These are phyloP conservation scores for Holothuria leucospilota DNA, from an alignment of 53 echinoderm and acorn worm species.

Conservation along the genomic window DNA sequence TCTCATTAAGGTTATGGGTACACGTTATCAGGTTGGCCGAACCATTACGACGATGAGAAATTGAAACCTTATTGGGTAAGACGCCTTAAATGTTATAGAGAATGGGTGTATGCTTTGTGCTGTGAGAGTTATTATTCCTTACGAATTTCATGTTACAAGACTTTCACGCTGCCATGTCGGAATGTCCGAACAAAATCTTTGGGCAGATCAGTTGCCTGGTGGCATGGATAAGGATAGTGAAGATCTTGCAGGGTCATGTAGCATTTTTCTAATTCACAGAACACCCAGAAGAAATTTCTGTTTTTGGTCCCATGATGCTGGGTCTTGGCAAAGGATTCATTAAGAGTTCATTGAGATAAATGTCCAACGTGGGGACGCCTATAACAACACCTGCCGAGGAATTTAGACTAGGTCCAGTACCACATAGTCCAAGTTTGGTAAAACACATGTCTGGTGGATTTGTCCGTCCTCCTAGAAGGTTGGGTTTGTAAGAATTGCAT, in stretches of 20 bases:
- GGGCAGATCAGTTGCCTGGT: not conserved
- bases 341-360: not conserved
- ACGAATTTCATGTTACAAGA: not conserved
- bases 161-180: no score
- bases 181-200: slow-evolving; percentile 5
- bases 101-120: not conserved
- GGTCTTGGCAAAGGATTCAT: not conserved
- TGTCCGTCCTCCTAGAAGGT: no score
- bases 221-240: not conserved
- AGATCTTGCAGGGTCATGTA: not conserved
- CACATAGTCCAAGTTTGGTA: no score
- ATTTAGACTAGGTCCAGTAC: no score
- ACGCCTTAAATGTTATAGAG: not conserved
- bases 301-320: not conserved
- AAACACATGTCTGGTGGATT: no score
- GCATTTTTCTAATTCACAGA: not conserved
- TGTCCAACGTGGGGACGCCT: no score
- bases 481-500: no score
- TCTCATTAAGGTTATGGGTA: slow-evolving; percentile 1
- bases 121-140: not conserved
- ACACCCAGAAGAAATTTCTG: not conserved
- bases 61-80: slow-evolving; percentile 1
- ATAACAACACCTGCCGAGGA: no score
- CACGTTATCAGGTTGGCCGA: no score
- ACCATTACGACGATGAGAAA: no score